These are phyloP conservation scores for Epinephelus awoara DNA, from an alignment of 2,797 vertebrate genomes.

Conservation along the genomic window DNA sequence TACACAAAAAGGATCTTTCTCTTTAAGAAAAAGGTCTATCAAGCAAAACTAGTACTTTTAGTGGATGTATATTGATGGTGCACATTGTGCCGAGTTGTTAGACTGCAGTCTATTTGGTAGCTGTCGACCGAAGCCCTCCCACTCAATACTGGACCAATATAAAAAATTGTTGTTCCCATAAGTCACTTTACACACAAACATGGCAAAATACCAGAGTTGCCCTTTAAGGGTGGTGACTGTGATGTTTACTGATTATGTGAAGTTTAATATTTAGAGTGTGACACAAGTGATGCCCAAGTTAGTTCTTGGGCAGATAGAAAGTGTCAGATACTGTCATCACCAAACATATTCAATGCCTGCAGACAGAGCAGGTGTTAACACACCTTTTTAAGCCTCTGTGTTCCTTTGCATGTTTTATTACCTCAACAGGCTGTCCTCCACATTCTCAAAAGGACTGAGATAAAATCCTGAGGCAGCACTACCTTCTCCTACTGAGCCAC, in stretches of 20 bases:
- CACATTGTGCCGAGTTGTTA: too few species aligned
- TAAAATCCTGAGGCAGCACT: not conserved
- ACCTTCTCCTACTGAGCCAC: not conserved
- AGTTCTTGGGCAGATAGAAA: not conserved
- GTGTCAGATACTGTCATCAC: constrained; percentile 13
- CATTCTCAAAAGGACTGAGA: not conserved
- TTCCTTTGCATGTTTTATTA: constrained; percentile 1
- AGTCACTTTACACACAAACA: too few species aligned
- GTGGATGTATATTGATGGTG: too few species aligned
- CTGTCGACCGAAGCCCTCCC: too few species aligned
- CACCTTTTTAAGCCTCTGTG: not conserved
- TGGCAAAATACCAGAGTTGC: too few species aligned
- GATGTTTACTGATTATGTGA: not conserved
- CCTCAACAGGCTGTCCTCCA: not conserved
- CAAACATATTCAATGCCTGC: not conserved
- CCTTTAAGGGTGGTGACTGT: not conserved
- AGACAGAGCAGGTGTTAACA: constrained; percentile 22
- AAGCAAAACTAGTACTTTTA: too few species aligned
- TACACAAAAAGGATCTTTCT: too few species aligned
- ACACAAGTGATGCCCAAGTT: constrained; percentile 2
- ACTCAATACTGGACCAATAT: too few species aligned
- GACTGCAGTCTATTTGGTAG: too few species aligned
- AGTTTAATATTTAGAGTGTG: not conserved
- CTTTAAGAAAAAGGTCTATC: too few species aligned
- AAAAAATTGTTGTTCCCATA: too few species aligned